A percentile compares a stretch with the other conserved stretches of the same genome.
phyloP scores from a whole-genome alignment of 2,888 invertebrate species.

The Pharmacophagus antenor region DNA sequence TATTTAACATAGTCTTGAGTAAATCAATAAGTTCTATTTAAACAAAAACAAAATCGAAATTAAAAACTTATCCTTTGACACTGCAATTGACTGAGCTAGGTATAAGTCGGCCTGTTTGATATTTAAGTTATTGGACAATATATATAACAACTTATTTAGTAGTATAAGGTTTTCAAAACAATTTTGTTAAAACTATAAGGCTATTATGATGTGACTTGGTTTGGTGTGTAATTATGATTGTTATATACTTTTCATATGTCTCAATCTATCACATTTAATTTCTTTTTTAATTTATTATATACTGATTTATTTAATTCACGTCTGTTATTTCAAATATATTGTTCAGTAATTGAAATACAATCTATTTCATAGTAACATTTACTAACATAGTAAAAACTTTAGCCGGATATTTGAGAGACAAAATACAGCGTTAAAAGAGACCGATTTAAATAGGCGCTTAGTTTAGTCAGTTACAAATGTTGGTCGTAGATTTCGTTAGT shows the following conservation, averaged over 20 bases:
- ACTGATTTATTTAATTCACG: background rate
- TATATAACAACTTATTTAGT: background rate
- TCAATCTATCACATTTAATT: background rate
- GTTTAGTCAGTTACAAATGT: background rate
- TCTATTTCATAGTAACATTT: background rate
- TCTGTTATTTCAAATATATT: background rate
- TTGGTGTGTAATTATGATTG: background rate
- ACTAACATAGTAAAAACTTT: background rate
- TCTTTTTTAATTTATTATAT: background rate
- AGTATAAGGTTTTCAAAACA: background rate
- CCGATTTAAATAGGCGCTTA: background rate
- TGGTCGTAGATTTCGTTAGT: too few relatives aligned
- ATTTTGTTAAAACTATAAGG: background rate
- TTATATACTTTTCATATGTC: background rate
- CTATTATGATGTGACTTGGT: background rate
- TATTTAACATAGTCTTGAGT: too few relatives aligned
- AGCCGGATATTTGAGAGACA: background rate
- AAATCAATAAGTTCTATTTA: too few relatives aligned
- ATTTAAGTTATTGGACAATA: background rate
- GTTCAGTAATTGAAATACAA: background rate
- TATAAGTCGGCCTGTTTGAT: background rate
- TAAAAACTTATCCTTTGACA: background rate
- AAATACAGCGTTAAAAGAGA: background rate
- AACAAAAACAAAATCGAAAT: background rate
- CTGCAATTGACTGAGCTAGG: constrained; percentile 14